Evolutionary conservation across 2,113 vertebrate genomes (phyloP).

Genomic region (Neodontobutis hainanensis): DNA sequence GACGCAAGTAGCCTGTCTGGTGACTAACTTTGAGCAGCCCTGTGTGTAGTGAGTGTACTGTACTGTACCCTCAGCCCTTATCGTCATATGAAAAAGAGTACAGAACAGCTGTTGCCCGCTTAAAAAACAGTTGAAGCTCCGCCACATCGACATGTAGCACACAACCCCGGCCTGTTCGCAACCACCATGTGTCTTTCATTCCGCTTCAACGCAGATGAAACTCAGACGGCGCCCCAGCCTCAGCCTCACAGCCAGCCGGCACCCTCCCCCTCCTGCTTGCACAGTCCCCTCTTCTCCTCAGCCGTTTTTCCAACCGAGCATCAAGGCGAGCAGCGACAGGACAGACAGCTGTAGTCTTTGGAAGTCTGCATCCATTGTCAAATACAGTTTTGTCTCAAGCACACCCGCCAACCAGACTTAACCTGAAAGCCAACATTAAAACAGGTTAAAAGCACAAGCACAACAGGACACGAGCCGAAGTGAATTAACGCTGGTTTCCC

Average conservation of each 20-base stretch:
- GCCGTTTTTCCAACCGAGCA: constrained; percentile 42
- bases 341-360: constrained; percentile 46
- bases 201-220: constrained; percentile 73
- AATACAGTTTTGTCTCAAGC: constrained; percentile 10
- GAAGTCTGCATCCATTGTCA: constrained; percentile 30
- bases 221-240: constrained; percentile 59
- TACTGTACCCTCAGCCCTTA: constrained; percentile 7
- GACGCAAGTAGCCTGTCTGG: constrained; percentile 35
- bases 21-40: constrained; percentile 29
- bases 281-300: constrained; percentile 33
- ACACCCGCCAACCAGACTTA: neutral
- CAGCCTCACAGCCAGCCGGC: constrained; percentile 22
- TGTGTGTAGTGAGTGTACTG: constrained; percentile 14
- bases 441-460: constrained; percentile 15
- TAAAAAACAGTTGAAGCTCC: constrained; percentile 33
- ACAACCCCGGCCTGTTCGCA: constrained; percentile 50
- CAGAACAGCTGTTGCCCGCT: constrained; percentile 64
- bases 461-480: constrained; percentile 22
- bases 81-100: constrained; percentile 8
- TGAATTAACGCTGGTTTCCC: constrained; percentile 6
- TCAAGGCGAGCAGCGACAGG: constrained; percentile 41
- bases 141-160: constrained; percentile 52
- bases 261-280: constrained; percentile 17
- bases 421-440: constrained; percentile 13
- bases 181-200: constrained; percentile 72